phyloP scores from a whole-genome alignment of 2,113 vertebrate genomes.

The Cyanoramphus novaezelandiae region DNA sequence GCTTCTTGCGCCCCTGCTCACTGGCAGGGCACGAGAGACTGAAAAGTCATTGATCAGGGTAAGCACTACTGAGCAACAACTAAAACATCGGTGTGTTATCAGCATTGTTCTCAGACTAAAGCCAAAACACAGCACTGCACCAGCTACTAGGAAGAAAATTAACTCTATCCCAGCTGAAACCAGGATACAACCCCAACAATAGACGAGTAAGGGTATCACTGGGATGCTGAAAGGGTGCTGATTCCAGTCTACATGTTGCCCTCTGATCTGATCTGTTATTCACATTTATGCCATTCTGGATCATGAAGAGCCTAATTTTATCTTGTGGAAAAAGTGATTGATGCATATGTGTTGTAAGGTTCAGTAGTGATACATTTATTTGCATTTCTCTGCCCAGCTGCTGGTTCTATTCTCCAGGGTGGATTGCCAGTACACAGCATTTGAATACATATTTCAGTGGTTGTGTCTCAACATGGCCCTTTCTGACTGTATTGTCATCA shows the following conservation, averaged over 20 bases:
- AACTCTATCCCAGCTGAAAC: background rate
- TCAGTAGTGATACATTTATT: background rate
- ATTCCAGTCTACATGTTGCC: background rate
- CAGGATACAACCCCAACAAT: background rate
- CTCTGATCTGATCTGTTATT: background rate
- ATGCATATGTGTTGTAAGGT: background rate
- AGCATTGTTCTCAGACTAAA: background rate
- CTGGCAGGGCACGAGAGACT: background rate
- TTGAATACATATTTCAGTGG: background rate
- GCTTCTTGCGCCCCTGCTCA: background rate
- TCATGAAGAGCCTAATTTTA: background rate
- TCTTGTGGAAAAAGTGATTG: background rate
- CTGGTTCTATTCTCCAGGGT: background rate
- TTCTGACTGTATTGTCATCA: background rate
- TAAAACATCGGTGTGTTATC: background rate
- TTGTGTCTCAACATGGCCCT: background rate
- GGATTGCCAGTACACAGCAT: background rate
- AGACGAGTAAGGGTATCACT: background rate
- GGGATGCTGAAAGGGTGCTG: background rate
- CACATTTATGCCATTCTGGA: background rate
- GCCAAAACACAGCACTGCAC: background rate
- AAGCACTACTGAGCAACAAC: background rate
- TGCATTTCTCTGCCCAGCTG: background rate
- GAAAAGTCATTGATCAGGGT: background rate
- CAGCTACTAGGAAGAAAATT: background rate